Evolutionary conservation across 2,113 vertebrate genomes (phyloP).

Genomic region (Alaudala cheleensis): DNA sequence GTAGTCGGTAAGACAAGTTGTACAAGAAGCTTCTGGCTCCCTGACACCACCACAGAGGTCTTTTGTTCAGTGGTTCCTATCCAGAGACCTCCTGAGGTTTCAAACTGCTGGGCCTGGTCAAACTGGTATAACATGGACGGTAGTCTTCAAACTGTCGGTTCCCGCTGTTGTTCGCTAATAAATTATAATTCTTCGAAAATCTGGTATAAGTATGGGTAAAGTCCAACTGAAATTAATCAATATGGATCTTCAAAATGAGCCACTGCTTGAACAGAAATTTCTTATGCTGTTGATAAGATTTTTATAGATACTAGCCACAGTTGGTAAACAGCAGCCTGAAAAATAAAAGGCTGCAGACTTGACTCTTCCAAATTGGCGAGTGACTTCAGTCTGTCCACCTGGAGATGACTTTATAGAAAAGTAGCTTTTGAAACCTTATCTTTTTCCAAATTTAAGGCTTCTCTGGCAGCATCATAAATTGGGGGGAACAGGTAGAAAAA

Average conservation of each 20-base stretch:
- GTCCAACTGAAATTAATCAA: neutral
- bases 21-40: neutral
- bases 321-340: neutral
- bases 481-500: neutral
- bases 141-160: neutral
- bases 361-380: neutral
- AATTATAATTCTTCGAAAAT: neutral
- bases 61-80: neutral
- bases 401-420: neutral
- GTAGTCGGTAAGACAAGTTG: conserved; percentile 22
- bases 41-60: neutral
- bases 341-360: neutral
- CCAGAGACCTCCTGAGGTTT: neutral
- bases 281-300: neutral
- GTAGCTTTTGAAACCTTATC: neutral
- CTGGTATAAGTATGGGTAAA: neutral
- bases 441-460: neutral
- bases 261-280: neutral
- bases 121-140: neutral
- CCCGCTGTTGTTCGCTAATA: neutral
- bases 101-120: neutral
- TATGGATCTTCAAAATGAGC: neutral
- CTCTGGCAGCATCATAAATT: neutral
- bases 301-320: neutral
- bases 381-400: neutral